Base-by-base conservation (phyloP, 1,140 invertebrate species). In the Alviniconcha marisindica region DNA sequence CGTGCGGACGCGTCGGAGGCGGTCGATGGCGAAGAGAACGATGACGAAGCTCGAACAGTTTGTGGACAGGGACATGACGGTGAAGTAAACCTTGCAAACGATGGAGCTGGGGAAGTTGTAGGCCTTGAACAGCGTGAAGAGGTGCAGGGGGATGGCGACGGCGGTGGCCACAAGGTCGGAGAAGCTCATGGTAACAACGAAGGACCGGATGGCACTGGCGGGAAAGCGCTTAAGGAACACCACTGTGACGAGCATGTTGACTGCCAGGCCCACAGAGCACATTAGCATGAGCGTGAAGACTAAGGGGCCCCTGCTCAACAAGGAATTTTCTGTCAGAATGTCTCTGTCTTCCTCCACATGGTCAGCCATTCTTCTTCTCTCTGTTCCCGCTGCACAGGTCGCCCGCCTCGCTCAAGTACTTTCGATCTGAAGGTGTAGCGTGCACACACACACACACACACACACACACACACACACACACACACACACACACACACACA, bases 401-500 rank as follows among this genome's bases (percentile, higher is more conserved):
- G 7, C 44, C 44, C 44, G 7, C 44, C 44, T 18, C 44, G 7
- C 44, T 18, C 44, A 10, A 48, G 44, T 48, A 48, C 44, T 48
- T 48, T 18, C 44, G n/a, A n/a, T n/a, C n/a, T n/a, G n/a, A n/a
- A n/a, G n/a, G n/a, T n/a, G n/a, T n/a, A n/a, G 10, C 56, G 10
- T 28, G 56, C 10, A 60, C 24, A 28, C 56, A 60, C 56, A 60
- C 10, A 28, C 56, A 28, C 56, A 60, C 10, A 60, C 56, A 60
- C 56, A 60, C 56, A 60, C 56, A 60, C 56, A 60, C 56, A 60
- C 56, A 60, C 56, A 60, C 56, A n/a, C 10, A 60, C 56, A 60
- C 56, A 60, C 56, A 60, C 56, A 60, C 56, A 60, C 56, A n/a
- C 24, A 60, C 56, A 60, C 56, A 60, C 56, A 60, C 56, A 60